Evolutionary conservation across 1,140 invertebrate genomes (phyloP).

Genomic region (Ceratosolen fusciceps): DNA sequence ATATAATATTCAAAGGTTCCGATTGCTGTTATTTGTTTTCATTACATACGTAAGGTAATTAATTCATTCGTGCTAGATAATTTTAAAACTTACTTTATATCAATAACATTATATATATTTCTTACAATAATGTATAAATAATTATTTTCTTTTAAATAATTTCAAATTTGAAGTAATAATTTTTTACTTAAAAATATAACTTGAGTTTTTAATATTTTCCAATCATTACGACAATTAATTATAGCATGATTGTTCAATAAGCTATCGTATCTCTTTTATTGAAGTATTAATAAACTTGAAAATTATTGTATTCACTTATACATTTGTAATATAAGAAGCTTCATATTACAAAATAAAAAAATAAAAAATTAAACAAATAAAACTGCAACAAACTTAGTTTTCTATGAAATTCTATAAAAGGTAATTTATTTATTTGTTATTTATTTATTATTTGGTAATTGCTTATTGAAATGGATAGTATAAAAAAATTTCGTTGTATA

Average conservation of each 20-base stretch:
- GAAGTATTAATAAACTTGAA: not conserved
- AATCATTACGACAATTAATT: not conserved
- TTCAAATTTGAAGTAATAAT: not conserved
- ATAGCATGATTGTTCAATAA: not conserved
- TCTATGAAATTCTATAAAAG: too few relatives aligned
- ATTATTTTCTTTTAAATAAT: not conserved
- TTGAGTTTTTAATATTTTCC: not conserved
- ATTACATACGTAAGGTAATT: too few relatives aligned
- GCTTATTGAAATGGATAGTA: not conserved
- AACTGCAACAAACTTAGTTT: too few relatives aligned
- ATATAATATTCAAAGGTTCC: not conserved
- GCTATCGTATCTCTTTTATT: not conserved
- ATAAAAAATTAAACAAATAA: too few relatives aligned
- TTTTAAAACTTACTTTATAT: not conserved
- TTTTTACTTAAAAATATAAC: not conserved
- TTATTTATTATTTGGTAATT: not conserved
- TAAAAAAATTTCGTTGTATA: not conserved
- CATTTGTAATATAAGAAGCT: too few relatives aligned
- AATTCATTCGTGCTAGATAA: too few relatives aligned
- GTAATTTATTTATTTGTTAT: too few relatives aligned
- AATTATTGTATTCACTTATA: not conserved
- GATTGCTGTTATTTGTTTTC: too few relatives aligned
- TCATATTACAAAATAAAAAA: too few relatives aligned
- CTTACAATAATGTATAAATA: not conserved
- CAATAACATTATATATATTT: not conserved